Conservation (phyloP, 1,140 invertebrate genomes). For the Nephila pilipes region DNA sequence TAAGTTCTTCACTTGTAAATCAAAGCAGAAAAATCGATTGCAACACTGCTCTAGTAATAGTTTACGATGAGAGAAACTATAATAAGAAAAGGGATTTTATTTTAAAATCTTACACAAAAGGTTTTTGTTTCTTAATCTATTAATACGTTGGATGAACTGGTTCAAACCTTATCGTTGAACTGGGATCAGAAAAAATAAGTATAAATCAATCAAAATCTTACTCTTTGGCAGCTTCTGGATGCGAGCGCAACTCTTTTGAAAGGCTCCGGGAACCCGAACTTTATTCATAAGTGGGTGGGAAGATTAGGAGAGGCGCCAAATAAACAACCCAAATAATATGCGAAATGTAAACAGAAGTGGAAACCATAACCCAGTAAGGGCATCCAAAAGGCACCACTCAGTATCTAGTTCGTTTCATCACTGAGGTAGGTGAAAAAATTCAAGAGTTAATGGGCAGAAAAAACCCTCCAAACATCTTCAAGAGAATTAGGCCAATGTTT, state of each 20-base stretch:
- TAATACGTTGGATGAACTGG: background rate
- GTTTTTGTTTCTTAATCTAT: background rate
- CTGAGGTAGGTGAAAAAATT: no score
- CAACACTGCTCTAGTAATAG: no score
- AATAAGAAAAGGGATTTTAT: no score
- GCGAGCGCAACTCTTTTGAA: background rate
- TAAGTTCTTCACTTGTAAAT: no score
- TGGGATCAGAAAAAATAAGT: background rate
- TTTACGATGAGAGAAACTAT: no score
- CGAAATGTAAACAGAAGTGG: background rate
- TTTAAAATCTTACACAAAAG: no score
- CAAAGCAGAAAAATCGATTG: no score
- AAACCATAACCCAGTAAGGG: slow-evolving; percentile 25
- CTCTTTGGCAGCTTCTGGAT: background rate
- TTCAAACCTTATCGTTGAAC: background rate
- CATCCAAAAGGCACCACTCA: background rate
- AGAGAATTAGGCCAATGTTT: no score
- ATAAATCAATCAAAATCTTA: background rate
- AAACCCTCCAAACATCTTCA: no score
- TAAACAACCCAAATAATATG: background rate
- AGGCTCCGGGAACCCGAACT: background rate
- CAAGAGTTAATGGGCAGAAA: no score
- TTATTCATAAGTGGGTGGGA: background rate
- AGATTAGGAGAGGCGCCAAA: slow-evolving; percentile 2
- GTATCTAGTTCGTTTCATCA: background rate